A percentile compares a stretch with the other conserved stretches of the same genome.
Evolutionary conservation across 1,140 invertebrate genomes (phyloP).

Genomic region (Heliconius congener): DNA sequence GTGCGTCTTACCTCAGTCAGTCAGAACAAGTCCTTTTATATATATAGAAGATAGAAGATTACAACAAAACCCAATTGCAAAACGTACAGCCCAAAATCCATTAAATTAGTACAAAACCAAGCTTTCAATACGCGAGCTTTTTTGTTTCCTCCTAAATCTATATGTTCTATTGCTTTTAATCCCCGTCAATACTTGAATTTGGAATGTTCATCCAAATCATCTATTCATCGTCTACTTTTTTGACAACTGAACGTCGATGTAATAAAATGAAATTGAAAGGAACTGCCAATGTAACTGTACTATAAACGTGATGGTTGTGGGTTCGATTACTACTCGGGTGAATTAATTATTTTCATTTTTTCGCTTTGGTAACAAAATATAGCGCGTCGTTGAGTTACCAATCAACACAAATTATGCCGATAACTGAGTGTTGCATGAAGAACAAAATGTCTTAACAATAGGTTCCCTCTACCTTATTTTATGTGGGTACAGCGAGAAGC

Average conservation of each 20-base stretch:
- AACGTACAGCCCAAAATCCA: background rate
- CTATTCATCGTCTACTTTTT: background rate
- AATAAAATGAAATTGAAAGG: background rate
- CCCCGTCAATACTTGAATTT: background rate
- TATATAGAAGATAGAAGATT: too few relatives aligned
- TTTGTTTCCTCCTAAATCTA: background rate
- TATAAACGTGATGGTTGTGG: background rate
- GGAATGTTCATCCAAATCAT: slow-evolving; percentile 4
- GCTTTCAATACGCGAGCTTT: background rate
- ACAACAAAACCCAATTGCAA: too few relatives aligned
- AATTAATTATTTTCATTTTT: background rate
- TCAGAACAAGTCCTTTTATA: too few relatives aligned
- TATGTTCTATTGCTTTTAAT: background rate
- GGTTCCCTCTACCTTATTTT: background rate
- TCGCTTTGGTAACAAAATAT: background rate
- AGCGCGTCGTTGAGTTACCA: background rate
- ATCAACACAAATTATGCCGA: background rate
- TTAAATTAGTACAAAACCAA: background rate
- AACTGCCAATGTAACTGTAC: background rate
- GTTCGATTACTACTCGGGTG: background rate
- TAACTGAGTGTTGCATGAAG: background rate
- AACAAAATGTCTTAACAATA: background rate
- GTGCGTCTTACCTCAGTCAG: too few relatives aligned
- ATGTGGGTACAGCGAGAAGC: too few relatives aligned
- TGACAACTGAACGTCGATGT: background rate